Conservation (phyloP, 2,113 vertebrate genomes). For the Phalacrocorax brasilianus region DNA sequence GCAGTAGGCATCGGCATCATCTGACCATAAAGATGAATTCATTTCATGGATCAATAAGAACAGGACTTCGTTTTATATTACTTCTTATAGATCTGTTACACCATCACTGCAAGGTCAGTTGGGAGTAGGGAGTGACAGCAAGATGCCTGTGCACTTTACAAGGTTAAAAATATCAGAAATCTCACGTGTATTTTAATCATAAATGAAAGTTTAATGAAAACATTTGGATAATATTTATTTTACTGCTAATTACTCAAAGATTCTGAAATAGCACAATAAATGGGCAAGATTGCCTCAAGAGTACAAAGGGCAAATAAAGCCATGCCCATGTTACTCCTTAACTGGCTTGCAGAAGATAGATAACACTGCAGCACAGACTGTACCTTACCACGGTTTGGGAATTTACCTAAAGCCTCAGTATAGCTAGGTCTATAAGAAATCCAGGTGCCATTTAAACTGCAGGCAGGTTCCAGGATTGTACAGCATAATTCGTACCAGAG, state of each 20-base stretch:
- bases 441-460: neutral
- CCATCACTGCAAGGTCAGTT: neutral
- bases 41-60: neutral
- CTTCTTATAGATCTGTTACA: neutral
- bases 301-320: neutral
- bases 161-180: neutral
- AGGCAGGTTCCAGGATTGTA: neutral
- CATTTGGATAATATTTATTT: slow-evolving; percentile 50
- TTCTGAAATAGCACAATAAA: slow-evolving; percentile 59
- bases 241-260: slow-evolving; percentile 12
- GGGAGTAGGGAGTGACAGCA: neutral
- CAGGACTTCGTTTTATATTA: neutral
- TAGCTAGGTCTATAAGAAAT: neutral
- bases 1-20: neutral
- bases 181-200: slow-evolving; percentile 11
- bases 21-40: neutral
- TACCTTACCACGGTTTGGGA: neutral
- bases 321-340: neutral
- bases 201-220: slow-evolving; percentile 51
- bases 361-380: neutral
- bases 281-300: slow-evolving; percentile 29
- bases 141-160: neutral
- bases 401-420: neutral
- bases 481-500: neutral
- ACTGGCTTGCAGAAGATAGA: neutral